Percentiles rank a stretch among this genome's conserved stretches.
Conservation (phyloP, 1,140 invertebrate genomes). For the Marisa cornuarietis region DNA sequence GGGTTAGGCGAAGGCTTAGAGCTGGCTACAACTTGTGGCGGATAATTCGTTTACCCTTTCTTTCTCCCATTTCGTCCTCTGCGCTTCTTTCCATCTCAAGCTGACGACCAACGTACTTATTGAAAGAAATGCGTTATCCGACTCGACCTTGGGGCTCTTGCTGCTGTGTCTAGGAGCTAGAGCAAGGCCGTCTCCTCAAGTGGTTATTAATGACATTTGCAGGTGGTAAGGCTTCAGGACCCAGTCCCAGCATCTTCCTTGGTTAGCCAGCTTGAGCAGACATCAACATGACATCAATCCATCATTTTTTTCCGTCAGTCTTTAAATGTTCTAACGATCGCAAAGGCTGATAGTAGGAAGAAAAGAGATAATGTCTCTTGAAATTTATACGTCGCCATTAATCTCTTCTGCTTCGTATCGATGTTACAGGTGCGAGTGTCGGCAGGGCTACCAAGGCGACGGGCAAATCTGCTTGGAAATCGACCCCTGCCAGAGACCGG, state of each 20-base stretch:
- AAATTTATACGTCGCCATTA: no score
- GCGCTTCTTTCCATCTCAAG: no score
- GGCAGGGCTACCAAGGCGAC: conserved; percentile 43
- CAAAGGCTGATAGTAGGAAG: no score
- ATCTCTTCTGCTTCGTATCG: neutral
- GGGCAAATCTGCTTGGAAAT: conserved; percentile 37
- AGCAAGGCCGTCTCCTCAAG: neutral
- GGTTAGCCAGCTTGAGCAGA: neutral
- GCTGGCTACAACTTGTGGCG: no score
- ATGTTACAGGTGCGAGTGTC: conserved; percentile 40
- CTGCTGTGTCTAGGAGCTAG: neutral
- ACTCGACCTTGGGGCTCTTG: neutral
- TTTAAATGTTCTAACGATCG: neutral
- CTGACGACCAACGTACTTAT: neutral
- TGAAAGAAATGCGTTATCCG: neutral
- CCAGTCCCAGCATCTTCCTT: no score
- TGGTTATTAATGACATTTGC: no score
- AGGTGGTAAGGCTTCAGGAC: no score
- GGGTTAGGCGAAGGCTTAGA: no score
- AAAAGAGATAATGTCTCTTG: no score
- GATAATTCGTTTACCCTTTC: neutral
- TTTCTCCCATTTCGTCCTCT: neutral
- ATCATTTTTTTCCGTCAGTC: neutral
- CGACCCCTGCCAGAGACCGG: conserved; percentile 39
- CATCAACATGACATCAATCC: no score